Base-by-base conservation (phyloP, 1,140 invertebrate species). In the Drosophila albomicans region DNA sequence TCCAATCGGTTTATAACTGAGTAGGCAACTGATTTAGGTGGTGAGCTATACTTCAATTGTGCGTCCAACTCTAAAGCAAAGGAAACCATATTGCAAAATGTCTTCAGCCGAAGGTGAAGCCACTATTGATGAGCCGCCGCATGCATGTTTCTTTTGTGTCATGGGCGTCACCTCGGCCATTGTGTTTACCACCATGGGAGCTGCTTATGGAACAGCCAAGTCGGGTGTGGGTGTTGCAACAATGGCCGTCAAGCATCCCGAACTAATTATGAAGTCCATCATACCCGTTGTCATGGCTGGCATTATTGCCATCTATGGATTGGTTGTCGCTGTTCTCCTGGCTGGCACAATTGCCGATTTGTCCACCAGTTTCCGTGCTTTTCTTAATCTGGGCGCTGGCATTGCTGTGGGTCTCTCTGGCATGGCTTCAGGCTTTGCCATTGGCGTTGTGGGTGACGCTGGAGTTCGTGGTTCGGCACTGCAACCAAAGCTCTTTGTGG, bases 221-320 rank as follows among this genome's bases (percentile, higher is more conserved):
- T 63, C 76, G 15, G 45, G 59, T 2, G 8, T 75, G 32, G 76
- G 74, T 1, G 59, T 78, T n/a, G 16, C 65, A 16, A 13, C 66
- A 7, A 75, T 78, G 74, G 48, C 71, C 1, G 28, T 78, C 1
- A 64, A 51, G n/a, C 63, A 75, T 58, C 76, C 76, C 0, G 76
- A 78, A 8, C 45, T 78, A 0, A 78, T 78, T 10, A 78, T 78
- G 76, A 78, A 78, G 15, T 45, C 64, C 6, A 77, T 78, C 10
- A 78, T 78, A 41, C 76, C 76, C 0, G 74, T 78, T 4, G 74
- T 78, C 7, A 78, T 78, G 76, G 74, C 76, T 20, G 76, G 76
- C 87, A 98, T 99, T 91, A 96, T 99, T 93, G 98, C 97, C 92
- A 99, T 99, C 93, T 99, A 99, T 86, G 98, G 98, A 73, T 94